Conservation (phyloP, 2,113 vertebrate genomes). For the Thamnophis sirtalis region DNA sequence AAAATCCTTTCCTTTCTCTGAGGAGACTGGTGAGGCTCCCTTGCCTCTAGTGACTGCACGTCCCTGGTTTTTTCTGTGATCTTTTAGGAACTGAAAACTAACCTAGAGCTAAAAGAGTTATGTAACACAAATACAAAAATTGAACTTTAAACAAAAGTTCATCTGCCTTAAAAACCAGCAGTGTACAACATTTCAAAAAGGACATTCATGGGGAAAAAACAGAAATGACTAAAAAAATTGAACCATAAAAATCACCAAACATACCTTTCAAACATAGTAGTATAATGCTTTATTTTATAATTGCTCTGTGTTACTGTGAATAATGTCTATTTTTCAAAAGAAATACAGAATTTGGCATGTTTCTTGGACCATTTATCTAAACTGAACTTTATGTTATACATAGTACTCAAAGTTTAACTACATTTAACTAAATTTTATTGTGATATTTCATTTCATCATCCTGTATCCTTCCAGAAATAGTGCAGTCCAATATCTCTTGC, state of each 20-base stretch:
- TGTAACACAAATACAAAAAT: neutral
- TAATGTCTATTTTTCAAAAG: neutral
- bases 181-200: constrained; percentile 37
- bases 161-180: constrained; percentile 12
- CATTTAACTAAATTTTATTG: no score
- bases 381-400: no score
- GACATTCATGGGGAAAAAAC: constrained; percentile 47
- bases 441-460: no score
- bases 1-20: no score
- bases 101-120: constrained; percentile 13
- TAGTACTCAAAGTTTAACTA: no score
- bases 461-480: no score
- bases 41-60: no score
- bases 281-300: neutral
- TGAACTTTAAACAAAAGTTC: neutral
- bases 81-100: constrained; percentile 45
- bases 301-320: neutral
- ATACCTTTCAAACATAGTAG: neutral
- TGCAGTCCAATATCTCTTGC: no score
- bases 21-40: no score
- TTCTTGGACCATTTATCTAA: neutral
- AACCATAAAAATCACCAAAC: neutral
- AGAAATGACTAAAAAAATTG: neutral
- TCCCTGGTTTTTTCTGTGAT: neutral
- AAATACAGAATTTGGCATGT: neutral